Evolutionary conservation across 2,113 vertebrate species (phyloP), one percentile per base, ranked within the genome.

Genomic region (Crotalus horridus): DNA sequence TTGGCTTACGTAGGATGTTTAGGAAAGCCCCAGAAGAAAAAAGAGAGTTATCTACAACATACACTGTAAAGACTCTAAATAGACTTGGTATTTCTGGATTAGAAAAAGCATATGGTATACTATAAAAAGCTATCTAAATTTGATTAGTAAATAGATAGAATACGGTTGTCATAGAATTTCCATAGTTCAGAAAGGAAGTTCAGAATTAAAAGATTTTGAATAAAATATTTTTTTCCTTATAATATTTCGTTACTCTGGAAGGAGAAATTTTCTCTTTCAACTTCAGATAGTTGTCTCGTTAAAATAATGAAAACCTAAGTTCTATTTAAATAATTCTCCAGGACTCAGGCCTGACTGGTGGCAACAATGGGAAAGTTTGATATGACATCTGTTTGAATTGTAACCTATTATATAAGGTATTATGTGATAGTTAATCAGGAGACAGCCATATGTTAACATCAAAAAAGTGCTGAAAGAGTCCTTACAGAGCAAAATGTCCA

Each of bases 331-430:
- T 96, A 95, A 96, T 90, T 39, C 90, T 95, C 95, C 91, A 95
- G 88, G 96, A 96, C 92, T 91, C 93, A 94, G 94, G 88, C 95
- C 94, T 96, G 93, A 94, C 51, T 91, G 17, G 0, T 96, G 96
- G 94, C 33, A 85, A 92, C 97, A 91, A 95, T 97, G 93, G 90
- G 95, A 96, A 93, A 96, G 92, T 97, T 96, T 89, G 56, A 97
- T 97, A 96, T 97, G 96, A 94, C 94, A 96, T 92, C 95, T 29
- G 33, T 26, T 93, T 97, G 97, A 97, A 97, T 97, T 98, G 96
- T 97, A 92, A 95, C 96, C 97, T 98, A 97, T 98, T 98, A 97
- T 91, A 91, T 58, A n/a, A 94, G 96, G 97, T 97, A 96, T 97
- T 97, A 97, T 97, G 97, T 0, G 85, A 88, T 92, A 96, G 94